Percentiles rank a stretch among this genome's conserved stretches.
phyloP scores from a whole-genome alignment of 2,888 invertebrate genomes.

The Halictus quadricinctus region DNA sequence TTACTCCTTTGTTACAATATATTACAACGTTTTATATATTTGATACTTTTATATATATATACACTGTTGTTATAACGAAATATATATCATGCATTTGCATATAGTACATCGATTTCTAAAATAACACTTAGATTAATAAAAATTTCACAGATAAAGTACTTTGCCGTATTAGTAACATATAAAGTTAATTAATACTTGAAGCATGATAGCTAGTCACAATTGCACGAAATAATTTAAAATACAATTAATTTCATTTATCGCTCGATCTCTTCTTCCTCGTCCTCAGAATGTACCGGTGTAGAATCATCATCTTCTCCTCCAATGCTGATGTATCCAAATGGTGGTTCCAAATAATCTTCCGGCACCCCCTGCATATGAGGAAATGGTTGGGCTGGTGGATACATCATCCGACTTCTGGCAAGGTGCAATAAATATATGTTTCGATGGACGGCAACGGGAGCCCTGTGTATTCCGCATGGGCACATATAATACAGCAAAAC shows the following conservation, averaged over 20 bases:
- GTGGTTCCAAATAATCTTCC: not conserved
- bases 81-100: not conserved
- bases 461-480: not conserved
- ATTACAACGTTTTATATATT: not conserved
- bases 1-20: not conserved
- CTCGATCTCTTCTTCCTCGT: not conserved
- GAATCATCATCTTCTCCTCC: too few species aligned
- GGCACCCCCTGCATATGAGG: not conserved
- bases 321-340: not conserved
- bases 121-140: not conserved
- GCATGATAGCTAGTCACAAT: not conserved
- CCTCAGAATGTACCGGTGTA: not conserved
- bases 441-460: too few species aligned
- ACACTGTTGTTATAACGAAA: not conserved
- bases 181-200: not conserved
- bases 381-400: fast-evolving
- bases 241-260: not conserved
- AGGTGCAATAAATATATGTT: fast-evolving
- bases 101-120: not conserved
- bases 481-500: not conserved
- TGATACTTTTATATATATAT: conserved; percentile 15
- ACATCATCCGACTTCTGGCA: not conserved
- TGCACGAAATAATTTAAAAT: not conserved
- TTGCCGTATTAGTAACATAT: not conserved
- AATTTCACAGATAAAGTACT: not conserved